A percentile compares a stretch with the other conserved stretches of the same genome.
Evolutionary conservation across 2,888 invertebrate species (phyloP).

Genomic region (Lepeophtheirus nordmannii): DNA sequence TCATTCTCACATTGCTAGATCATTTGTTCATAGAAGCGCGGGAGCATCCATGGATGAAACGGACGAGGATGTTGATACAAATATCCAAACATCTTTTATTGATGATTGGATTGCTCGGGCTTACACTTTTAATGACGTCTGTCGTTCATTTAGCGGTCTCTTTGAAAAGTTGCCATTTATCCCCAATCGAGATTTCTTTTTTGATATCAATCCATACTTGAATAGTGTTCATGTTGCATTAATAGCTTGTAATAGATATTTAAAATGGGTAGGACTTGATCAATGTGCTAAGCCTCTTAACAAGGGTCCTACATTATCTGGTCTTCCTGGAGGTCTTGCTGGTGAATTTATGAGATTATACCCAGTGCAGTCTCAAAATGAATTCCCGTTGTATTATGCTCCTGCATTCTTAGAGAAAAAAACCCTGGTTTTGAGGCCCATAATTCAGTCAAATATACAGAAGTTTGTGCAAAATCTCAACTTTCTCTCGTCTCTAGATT

Average conservation of each 20-base stretch:
- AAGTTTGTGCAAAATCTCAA: background rate
- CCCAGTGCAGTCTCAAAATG: constrained; percentile 4
- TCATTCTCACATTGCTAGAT: background rate
- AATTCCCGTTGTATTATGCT: background rate
- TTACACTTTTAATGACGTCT: constrained; percentile 11
- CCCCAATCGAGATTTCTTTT: constrained; percentile 19
- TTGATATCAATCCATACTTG: constrained; percentile 19
- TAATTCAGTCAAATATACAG: background rate
- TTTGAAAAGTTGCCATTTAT: constrained; percentile 18
- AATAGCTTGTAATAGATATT: constrained; percentile 14
- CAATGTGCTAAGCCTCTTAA: constrained; percentile 12
- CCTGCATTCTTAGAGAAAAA: background rate
- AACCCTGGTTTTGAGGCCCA: background rate
- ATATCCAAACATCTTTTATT: constrained; percentile 8
- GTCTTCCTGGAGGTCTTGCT: constrained; percentile 21
- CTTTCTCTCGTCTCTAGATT: background rate
- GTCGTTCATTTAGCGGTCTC: background rate
- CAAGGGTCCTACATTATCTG: constrained; percentile 19
- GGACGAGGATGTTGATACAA: background rate
- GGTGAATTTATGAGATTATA: constrained; percentile 19
- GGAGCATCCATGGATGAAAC: background rate
- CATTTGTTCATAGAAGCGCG: background rate
- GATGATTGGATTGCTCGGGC: constrained; percentile 4
- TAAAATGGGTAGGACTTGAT: constrained; percentile 18
- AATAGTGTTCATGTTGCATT: constrained; percentile 16